Evolutionary conservation across 2,888 invertebrate species (phyloP), one percentile per base, ranked within the genome.

Genomic region (Troglohyphantes excavatus): DNA sequence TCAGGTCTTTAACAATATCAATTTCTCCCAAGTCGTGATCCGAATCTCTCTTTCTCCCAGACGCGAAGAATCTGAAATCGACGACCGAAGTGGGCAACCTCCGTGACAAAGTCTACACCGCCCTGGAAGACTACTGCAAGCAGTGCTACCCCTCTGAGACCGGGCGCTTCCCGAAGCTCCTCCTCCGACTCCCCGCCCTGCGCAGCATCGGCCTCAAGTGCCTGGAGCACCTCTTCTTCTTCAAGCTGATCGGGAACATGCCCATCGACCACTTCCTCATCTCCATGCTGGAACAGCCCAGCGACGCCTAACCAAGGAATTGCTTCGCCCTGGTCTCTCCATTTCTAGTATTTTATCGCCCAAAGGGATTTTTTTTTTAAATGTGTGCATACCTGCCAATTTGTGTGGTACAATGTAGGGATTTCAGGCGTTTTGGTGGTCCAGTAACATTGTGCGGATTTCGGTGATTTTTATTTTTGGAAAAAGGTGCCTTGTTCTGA

Each of bases 51-150:
- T 17, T n/a, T 9, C n/a, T 53, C 46, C 11, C 39, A 95, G 98
- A 98, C 94, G 97, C 98, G 33, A 96, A 98, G 93, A 98, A 97
- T 78, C 94, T 99, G 92, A 96, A 96, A 93, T 96, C 96, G 85
- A 95, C 96, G 33, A 95, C 95, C 92, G 96, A 97, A 93, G 96
- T 98, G 7, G 97, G 97, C 92, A 94, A 96, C 83, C 95, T 99
- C 81, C 95, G 99, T 91, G 98, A 99, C 94, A 98, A 98, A 94
- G 98, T 95, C 3, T 99, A 98, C 94, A 96, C 97, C 5, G 97
- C 98, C 81, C 95, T 99, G 92, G 99, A 99, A 94, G 98, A 99
- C 93, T 98, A 99, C 94, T 97, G 97, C 91, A 96, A 97, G 91
- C 95, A 96, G 46, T 95, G 96, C 91, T 97, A 97, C 94, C 96